phyloP scores from a whole-genome alignment of 2,113 vertebrate species.

The Ornithorhynchus anatinus region DNA sequence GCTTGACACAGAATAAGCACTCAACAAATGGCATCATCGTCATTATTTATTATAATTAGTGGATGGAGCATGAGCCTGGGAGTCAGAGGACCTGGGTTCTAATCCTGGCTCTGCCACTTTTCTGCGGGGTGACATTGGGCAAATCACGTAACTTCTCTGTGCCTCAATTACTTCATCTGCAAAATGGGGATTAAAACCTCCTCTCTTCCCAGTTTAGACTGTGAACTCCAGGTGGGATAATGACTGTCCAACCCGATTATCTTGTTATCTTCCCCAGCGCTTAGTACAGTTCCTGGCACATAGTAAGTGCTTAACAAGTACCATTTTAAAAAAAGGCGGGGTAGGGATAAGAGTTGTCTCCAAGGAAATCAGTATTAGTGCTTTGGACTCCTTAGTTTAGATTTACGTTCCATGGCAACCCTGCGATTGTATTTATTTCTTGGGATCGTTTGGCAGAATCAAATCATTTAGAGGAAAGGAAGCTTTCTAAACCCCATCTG shows the following conservation, averaged over 20 bases:
- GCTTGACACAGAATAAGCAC: no score
- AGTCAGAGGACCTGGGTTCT: no score
- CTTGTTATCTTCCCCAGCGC: neutral
- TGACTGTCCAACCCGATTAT: neutral
- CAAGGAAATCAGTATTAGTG: constrained; percentile 9
- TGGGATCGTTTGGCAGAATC: constrained; percentile 63
- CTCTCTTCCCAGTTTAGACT: no score
- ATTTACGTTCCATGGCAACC: constrained; percentile 56
- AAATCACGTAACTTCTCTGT: neutral
- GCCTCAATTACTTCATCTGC: neutral
- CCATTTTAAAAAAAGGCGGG: neutral
- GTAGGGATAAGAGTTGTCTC: neutral
- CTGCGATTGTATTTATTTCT: constrained; percentile 50
- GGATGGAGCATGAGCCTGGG: no score
- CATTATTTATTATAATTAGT: no score
- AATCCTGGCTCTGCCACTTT: neutral
- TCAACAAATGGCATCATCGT: no score
- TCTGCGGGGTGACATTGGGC: neutral
- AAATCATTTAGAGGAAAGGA: constrained; percentile 55
- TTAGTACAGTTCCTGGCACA: neutral
- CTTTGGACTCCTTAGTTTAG: constrained; percentile 36
- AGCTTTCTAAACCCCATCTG: constrained; percentile 17
- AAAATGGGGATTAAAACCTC: no score
- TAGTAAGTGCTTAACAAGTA: neutral
- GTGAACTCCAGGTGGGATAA: no score